Evolutionary conservation across 1,140 invertebrate species (phyloP), one percentile per base, ranked within the genome.

Genomic region (Drosophila lacteicornis): DNA sequence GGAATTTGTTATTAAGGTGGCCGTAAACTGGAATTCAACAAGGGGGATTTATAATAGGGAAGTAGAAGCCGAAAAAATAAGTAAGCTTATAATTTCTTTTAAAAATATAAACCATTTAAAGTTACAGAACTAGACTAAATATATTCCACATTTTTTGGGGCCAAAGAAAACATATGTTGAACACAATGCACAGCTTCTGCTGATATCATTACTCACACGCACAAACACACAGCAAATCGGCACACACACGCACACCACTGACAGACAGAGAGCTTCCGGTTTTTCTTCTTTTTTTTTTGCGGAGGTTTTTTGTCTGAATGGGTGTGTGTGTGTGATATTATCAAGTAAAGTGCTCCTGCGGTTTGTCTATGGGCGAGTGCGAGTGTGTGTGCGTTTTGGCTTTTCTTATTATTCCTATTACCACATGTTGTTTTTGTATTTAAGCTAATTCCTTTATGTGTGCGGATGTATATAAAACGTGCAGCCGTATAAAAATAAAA

Each of bases 391-490:
- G 75, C 70, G 79, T 75, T 82, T 80, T 87, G 83, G 83, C 83
- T 82, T 69, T 87, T 86, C 73, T 88, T 88, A 88, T 88, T 88
- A 88, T 88, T 80, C 76, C 85, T 81, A 81, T 88, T 88, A 84
- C 84, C 84, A 76, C 81, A 90, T 88, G 85, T 88, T 90, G 85
- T 88, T 88, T 90, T 88, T 90, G 85, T 90, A 88, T 88, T 90
- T 90, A 85, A 88, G 85, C 85, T 90, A 88, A 88, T 88, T 88
- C 85, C 83, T 88, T 79, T 90, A 84, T 79, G 78, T 90, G 69
- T 57, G 27, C 43, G 69, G 40, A 43, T 46, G 68, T 53, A 71
- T 87, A 88, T 88, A 88, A 84, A 88, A 88, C 85, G 80, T 90
- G 85, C 81, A 75, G 81, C 70, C 81, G 73, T 79, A 90, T 90